Percentiles rank a stretch among this genome's conserved stretches.
phyloP scores from a whole-genome alignment of 2,797 vertebrate genomes.

The Eupleurogrammus muticus region DNA sequence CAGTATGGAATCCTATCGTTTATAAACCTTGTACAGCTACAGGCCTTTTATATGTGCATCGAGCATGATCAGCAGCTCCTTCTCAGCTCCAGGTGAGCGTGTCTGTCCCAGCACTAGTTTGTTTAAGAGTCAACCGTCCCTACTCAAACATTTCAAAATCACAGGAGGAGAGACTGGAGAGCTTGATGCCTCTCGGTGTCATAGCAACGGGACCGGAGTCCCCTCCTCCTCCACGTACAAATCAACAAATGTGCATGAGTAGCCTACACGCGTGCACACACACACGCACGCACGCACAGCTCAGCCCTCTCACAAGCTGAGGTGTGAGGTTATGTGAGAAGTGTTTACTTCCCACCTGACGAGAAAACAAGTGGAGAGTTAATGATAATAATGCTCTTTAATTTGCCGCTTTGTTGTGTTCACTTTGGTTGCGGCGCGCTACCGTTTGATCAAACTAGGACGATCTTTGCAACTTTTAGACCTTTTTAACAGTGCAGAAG shows the following conservation, averaged over 20 bases:
- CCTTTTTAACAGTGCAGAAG: background rate
- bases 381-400: slow-evolving; percentile 30
- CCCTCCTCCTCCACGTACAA: slow-evolving; percentile 55
- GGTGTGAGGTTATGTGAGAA: slow-evolving; percentile 73
- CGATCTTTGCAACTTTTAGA: slow-evolving; percentile 4
- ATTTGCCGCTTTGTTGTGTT: slow-evolving; percentile 36
- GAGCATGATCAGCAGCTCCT: slow-evolving; percentile 1
- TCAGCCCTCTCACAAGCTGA: slow-evolving; percentile 67
- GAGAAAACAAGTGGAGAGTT: slow-evolving; percentile 35
- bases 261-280: slow-evolving; percentile 21
- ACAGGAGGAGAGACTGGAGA: slow-evolving; percentile 43
- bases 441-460: background rate
- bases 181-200: slow-evolving; percentile 50
- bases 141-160: slow-evolving; percentile 53
- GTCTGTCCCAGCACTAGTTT: slow-evolving; percentile 15
- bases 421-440: background rate
- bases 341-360: slow-evolving; percentile 66
- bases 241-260: slow-evolving; percentile 42
- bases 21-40: background rate
- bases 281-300: slow-evolving; percentile 21
- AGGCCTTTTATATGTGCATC: background rate
- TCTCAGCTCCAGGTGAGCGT: slow-evolving; percentile 23
- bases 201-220: slow-evolving; percentile 49
- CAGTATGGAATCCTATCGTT: no score
- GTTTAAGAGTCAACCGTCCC: slow-evolving; percentile 18